Conservation (phyloP, 2,113 vertebrate genomes). For the Heterochromis multidens region DNA sequence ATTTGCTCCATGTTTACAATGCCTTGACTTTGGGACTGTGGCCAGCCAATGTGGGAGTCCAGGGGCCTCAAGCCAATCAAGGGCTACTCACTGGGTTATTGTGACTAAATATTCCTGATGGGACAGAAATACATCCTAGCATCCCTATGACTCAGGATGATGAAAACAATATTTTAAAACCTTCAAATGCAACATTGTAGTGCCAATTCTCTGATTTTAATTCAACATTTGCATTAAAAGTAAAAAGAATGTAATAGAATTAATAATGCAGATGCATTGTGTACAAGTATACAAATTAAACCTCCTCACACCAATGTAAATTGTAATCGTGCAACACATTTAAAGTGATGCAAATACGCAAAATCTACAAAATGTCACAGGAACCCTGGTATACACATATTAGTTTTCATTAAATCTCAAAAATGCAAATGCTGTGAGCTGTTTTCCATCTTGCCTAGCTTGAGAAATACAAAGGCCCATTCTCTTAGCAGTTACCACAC, state of each 20-base stretch:
- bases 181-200: background rate
- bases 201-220: background rate
- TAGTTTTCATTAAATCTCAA: constrained; percentile 29
- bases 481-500: constrained; percentile 32
- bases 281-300: background rate
- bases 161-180: background rate
- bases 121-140: background rate
- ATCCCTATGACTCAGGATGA: background rate
- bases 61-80: constrained; percentile 11
- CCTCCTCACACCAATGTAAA: background rate
- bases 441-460: constrained; percentile 36
- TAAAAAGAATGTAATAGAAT: background rate
- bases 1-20: constrained; percentile 60
- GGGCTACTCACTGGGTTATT: constrained; percentile 20
- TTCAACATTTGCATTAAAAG: background rate
- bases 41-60: constrained; percentile 38
- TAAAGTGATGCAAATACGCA: background rate
- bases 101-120: constrained; percentile 33
- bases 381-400: constrained; percentile 18
- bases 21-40: constrained; percentile 42
- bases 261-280: background rate
- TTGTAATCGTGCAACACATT: background rate
- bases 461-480: constrained; percentile 50
- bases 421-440: constrained; percentile 46
- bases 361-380: background rate